Conservation (phyloP, 2,113 vertebrate genomes). For the Macrotus californicus region DNA sequence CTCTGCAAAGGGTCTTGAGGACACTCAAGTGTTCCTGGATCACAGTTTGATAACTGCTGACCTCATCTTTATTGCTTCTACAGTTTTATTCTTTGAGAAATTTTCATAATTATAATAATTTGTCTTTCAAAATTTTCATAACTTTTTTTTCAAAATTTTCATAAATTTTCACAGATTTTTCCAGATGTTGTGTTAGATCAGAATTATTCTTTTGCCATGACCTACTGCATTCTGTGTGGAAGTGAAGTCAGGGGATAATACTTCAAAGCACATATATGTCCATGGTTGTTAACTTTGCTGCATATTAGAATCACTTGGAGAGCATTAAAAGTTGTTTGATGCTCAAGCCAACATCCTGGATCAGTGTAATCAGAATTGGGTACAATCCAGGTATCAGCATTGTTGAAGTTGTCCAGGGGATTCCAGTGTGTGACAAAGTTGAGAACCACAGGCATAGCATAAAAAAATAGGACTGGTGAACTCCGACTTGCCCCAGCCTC, state of each 20-base stretch:
- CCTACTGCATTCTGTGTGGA: not conserved
- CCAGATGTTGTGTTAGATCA: not conserved
- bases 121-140: not conserved
- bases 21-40: not conserved
- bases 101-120: not conserved
- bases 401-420: not conserved
- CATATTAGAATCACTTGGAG: not conserved
- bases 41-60: not conserved
- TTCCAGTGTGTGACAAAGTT: not conserved
- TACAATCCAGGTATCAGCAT: not conserved
- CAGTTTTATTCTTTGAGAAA: not conserved
- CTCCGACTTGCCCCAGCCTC: not conserved
- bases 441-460: not conserved
- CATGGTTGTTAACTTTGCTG: not conserved
- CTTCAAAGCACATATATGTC: not conserved
- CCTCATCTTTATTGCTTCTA: not conserved
- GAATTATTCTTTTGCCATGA: conserved; percentile 20
- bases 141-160: not conserved
- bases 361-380: conserved; percentile 2
- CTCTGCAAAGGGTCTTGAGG: not conserved
- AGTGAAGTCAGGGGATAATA: not conserved
- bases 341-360: not conserved
- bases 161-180: not conserved
- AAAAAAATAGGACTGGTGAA: not conserved
- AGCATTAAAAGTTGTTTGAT: not conserved